These are phyloP conservation scores for Drosophila neutralis DNA, from an alignment of 2,888 invertebrate genomes.

Conservation along the genomic window DNA sequence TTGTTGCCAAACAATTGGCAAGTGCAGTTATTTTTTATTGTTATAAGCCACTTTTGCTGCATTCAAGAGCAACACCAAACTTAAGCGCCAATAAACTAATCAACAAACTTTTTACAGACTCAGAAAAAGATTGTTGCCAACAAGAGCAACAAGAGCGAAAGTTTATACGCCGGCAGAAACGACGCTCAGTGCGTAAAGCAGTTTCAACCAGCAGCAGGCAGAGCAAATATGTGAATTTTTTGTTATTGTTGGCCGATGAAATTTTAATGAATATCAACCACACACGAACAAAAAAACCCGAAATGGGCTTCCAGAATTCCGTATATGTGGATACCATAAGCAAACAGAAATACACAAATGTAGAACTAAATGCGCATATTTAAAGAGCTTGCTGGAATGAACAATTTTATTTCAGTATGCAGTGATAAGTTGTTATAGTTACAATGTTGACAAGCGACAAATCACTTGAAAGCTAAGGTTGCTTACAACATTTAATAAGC, in stretches of 20 bases:
- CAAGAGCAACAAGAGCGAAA: conserved; percentile 1
- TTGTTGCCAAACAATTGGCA: conserved; percentile 2
- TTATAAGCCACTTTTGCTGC: conserved; percentile 15
- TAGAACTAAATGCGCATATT: conserved; percentile 45
- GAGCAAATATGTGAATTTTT: conserved; percentile 11
- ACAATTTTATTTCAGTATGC: neutral
- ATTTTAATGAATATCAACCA: conserved; percentile 58
- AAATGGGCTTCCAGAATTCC: conserved; percentile 27
- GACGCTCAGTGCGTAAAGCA: conserved; percentile 50
- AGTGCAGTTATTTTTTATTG: conserved; percentile 5
- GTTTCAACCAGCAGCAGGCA: conserved; percentile 59
- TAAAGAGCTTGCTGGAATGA: conserved; percentile 16
- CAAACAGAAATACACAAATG: conserved; percentile 21
- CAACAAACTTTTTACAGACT: conserved; percentile 42
- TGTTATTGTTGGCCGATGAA: conserved; percentile 44
- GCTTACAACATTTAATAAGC: neutral
- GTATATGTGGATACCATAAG: conserved; percentile 11
- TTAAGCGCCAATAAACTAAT: conserved; percentile 35
- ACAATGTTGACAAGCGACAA: neutral
- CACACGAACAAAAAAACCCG: conserved; percentile 6
- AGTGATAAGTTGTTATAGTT: neutral
- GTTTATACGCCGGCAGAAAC: conserved; percentile 14
- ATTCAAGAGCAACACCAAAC: conserved; percentile 10
- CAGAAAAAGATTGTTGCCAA: conserved; percentile 6
- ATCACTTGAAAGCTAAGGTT: neutral